Conservation (phyloP, 2,113 vertebrate genomes). For the Phasianus colchicus region DNA sequence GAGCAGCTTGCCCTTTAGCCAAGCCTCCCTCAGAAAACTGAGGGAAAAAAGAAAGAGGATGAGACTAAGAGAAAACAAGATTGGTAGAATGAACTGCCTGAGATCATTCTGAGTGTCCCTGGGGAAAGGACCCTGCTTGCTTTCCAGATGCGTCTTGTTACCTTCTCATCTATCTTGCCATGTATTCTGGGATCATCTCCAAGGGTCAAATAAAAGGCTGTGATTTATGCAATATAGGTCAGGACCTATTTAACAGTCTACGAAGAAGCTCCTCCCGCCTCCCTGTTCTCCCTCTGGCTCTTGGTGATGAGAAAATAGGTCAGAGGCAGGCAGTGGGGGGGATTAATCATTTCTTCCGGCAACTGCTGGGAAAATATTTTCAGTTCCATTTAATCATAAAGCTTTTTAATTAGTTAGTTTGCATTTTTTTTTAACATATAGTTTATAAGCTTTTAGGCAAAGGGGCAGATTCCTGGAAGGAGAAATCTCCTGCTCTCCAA, state of each 20-base stretch:
- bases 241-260: slow-evolving; percentile 74
- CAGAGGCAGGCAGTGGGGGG: slow-evolving; percentile 69
- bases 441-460: slow-evolving; percentile 19
- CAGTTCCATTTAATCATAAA: slow-evolving; percentile 78
- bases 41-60: not conserved
- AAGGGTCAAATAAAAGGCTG: slow-evolving; percentile 53
- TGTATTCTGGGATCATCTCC: slow-evolving; percentile 51
- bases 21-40: not conserved
- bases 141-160: slow-evolving; percentile 37
- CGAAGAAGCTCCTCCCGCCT: not conserved
- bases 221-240: slow-evolving; percentile 73
- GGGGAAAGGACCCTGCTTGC: not conserved
- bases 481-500: not conserved
- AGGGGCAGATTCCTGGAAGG: slow-evolving; percentile 21
- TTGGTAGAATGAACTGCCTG: not conserved
- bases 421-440: slow-evolving; percentile 44
- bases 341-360: slow-evolving; percentile 75
- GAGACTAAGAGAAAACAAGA: not conserved
- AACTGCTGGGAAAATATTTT: slow-evolving; percentile 75
- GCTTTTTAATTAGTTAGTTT: slow-evolving; percentile 80
- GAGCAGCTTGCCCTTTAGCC: not conserved
- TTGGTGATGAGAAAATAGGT: slow-evolving; percentile 77
- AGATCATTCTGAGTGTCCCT: not conserved
- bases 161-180: slow-evolving; percentile 32
- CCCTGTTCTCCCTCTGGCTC: not conserved